These are phyloP conservation scores for Cephus pulcher DNA, from an alignment of 2,888 invertebrate genomes.

Conservation along the genomic window DNA sequence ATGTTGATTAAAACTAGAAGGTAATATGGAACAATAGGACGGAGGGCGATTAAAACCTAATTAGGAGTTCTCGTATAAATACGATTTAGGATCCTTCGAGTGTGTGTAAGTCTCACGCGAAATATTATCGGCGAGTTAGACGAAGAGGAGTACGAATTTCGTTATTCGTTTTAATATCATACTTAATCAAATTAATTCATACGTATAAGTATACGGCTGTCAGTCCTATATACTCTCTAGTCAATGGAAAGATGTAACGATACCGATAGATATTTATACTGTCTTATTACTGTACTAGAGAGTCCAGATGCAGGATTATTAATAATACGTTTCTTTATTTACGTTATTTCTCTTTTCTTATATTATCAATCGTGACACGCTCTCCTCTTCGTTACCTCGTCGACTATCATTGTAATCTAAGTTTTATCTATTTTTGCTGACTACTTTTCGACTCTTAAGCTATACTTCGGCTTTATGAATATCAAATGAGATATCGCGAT, in stretches of 20 bases:
- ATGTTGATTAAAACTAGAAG: not conserved
- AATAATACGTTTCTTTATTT: not conserved
- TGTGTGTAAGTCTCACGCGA: not conserved
- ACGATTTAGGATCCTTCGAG: not conserved
- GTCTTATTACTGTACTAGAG: not conserved
- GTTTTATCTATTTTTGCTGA: slow-evolving; percentile 54
- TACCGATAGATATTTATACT: not conserved
- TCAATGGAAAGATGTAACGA: not conserved
- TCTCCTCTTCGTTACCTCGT: not conserved
- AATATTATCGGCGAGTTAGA: not conserved
- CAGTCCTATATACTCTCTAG: not conserved
- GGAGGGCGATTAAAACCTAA: not conserved
- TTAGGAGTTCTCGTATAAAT: not conserved
- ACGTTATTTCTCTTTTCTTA: not conserved
- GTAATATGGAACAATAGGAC: not conserved
- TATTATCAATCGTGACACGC: not conserved
- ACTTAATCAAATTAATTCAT: not conserved
- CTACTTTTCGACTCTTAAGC: slow-evolving; percentile 45
- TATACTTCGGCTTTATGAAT: slow-evolving; percentile 47
- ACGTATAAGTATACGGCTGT: not conserved
- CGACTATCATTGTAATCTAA: slow-evolving; percentile 42
- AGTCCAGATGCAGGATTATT: not conserved
- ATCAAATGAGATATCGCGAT: slow-evolving; percentile 17
- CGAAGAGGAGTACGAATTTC: not conserved
- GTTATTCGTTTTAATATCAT: not conserved